A percentile compares a stretch with the other conserved stretches of the same genome.
Conservation (phyloP, 2,797 vertebrate genomes). For the Sebastes diaconus region DNA sequence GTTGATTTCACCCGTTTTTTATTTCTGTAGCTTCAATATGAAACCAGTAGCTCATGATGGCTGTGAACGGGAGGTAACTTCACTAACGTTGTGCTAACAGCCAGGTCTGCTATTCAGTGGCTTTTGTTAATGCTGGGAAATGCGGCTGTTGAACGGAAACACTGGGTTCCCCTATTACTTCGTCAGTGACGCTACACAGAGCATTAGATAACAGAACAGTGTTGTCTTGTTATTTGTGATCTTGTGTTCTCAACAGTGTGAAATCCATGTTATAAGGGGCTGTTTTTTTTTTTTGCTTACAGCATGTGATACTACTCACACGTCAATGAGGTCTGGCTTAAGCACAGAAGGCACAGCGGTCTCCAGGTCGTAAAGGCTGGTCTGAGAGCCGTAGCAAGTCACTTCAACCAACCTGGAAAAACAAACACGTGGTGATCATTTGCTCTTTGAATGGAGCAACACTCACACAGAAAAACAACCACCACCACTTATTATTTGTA, state of each 20-base stretch:
- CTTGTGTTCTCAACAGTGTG: not conserved
- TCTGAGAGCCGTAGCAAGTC: conserved; percentile 94
- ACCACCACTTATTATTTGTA: not conserved
- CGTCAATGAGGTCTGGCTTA: conserved; percentile 96
- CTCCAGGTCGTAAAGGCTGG: conserved; percentile 95
- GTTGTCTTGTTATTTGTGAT: not conserved
- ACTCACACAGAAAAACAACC: not conserved
- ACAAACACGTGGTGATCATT: conserved; percentile 14
- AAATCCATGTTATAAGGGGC: not conserved
- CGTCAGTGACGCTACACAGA: not conserved
- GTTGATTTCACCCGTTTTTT: too few relatives aligned
- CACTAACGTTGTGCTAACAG: not conserved
- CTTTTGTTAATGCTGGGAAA: not conserved
- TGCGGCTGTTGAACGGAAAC: not conserved
- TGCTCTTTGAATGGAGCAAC: not conserved
- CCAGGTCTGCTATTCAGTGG: not conserved
- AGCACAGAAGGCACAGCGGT: conserved; percentile 96
- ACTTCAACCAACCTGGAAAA: conserved; percentile 91
- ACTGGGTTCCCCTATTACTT: not conserved
- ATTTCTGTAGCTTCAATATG: not conserved
- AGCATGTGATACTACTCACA: conserved; percentile 90
- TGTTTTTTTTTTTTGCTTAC: not conserved
- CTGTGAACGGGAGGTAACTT: not conserved
- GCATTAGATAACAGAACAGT: not conserved
- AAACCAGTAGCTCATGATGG: not conserved